A percentile compares a stretch with the other conserved stretches of the same genome.
Conservation (phyloP, 2,888 invertebrate genomes). For the Bedellia somnulentella region DNA sequence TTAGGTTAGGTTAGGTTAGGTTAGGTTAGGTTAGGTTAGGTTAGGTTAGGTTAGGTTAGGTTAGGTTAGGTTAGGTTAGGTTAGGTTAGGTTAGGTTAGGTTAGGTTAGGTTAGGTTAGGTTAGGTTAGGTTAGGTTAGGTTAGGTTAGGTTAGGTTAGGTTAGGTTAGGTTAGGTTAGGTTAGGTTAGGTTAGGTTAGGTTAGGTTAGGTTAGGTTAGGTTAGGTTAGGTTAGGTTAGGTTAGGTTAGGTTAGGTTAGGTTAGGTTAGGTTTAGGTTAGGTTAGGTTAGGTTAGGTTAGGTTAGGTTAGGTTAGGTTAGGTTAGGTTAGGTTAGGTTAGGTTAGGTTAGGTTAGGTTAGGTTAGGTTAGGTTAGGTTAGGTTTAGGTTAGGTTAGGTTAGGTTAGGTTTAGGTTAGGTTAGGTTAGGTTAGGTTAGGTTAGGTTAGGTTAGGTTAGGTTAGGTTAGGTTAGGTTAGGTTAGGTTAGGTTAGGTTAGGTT, state of each 20-base stretch:
- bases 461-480: conserved; percentile 8
- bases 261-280: conserved; percentile 7
- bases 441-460: conserved; percentile 8
- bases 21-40: conserved; percentile 8
- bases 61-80: conserved; percentile 8
- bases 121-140: conserved; percentile 3
- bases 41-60: conserved; percentile 8
- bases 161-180: conserved; percentile 6
- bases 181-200: conserved; percentile 8
- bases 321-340: conserved; percentile 7
- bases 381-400: conserved; percentile 8
- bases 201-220: conserved; percentile 9
- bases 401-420: conserved; percentile 5
- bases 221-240: conserved; percentile 8
- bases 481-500: conserved; percentile 8
- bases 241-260: conserved; percentile 8
- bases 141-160: conserved; percentile 5
- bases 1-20: conserved; percentile 8
- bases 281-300: conserved; percentile 8
- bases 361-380: conserved; percentile 8
- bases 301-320: conserved; percentile 8
- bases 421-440: conserved; percentile 7
- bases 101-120: conserved; percentile 9
- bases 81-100: conserved; percentile 8
- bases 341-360: conserved; percentile 2